Conservation (phyloP, 2,113 vertebrate species). For the Silurus meridionalis region DNA sequence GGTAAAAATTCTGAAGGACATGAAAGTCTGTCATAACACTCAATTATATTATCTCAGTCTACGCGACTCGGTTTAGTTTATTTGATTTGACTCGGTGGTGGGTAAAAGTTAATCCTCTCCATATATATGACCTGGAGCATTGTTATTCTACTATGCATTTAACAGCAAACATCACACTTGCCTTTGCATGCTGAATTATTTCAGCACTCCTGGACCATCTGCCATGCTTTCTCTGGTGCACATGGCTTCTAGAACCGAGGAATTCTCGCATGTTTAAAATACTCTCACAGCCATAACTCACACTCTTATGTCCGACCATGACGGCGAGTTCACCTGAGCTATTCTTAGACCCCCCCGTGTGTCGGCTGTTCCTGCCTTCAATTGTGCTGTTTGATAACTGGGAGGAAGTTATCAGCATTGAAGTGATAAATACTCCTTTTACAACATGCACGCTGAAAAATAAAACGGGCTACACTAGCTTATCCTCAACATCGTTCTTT, state of each 20-base stretch:
- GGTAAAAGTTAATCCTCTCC: conserved; percentile 47
- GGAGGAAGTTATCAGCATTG: conserved; percentile 23
- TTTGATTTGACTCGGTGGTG: conserved; percentile 46
- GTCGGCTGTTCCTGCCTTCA: conserved; percentile 8
- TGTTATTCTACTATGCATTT: conserved; percentile 40
- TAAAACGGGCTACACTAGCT: conserved; percentile 23
- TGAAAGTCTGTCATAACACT: conserved; percentile 47
- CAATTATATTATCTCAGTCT: conserved; percentile 24
- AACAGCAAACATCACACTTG: conserved; percentile 41
- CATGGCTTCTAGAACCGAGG: not conserved
- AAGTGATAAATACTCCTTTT: conserved; percentile 46
- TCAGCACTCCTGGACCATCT: conserved; percentile 9
- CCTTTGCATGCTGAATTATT: conserved; percentile 17
- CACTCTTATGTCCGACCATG: not conserved
- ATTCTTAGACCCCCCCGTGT: not conserved
- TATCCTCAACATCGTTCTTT: conserved; percentile 23
- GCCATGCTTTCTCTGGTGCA: not conserved
- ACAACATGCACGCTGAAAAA: conserved; percentile 1
- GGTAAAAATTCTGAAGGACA: conserved; percentile 31
- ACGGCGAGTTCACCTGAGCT: conserved; percentile 31
- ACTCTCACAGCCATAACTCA: conserved; percentile 11
- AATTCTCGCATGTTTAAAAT: conserved; percentile 17
- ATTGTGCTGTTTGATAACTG: not conserved
- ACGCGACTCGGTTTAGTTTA: conserved; percentile 34
- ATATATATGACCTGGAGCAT: conserved; percentile 46